Base-by-base conservation (phyloP, 2,888 invertebrate species). In the Synanthedon andrenaeformis region DNA sequence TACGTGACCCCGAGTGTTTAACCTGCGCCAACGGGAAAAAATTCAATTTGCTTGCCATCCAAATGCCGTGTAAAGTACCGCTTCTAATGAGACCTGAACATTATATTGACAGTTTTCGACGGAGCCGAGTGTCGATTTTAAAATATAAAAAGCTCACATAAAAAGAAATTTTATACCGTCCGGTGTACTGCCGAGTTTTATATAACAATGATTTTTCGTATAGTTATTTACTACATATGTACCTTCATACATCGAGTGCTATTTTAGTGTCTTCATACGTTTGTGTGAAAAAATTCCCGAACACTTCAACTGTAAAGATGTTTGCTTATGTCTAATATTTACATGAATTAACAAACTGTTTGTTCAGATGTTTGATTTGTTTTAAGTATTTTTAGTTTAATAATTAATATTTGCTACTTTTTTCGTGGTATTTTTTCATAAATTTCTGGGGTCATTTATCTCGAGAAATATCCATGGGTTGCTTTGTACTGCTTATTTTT, bases 31-130 rank as follows among this genome's bases (percentile, higher is more conserved):
- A 52, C 58, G 61, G 62, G 58, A 57, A 60, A 55, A 68, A 73
- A 74, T 76, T 74, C 59, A 70, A 70, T 72, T 69, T 67, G 61
- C 61, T 67, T 73, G 66, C 68, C 59, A 41, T 12, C 58, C 54
- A 53, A 52, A 62, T 63, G 60, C 62, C 61, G 53, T 63, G 64
- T 81, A 76, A 82, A 79, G 59, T 69, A 60, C 54, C 52, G 56
- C 55, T 67, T 67, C 67, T 74, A 74, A 81, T 78, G 76, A 62
- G 67, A 58, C 54, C 59, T 58, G 60, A 57, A 59, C 60, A 58
- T 58, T 63, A 61, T 65, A 66, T 63, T 69, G 76, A 74, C 78
- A 73, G 71, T 65, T 66, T 69, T 59, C 61, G 56, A 35, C 52
- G 58, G 57, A 49, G 53, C 58, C 63, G 66, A 66, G 66, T 59